These are phyloP conservation scores for Heliconius erato DNA, from an alignment of 2,888 invertebrate genomes.

Conservation along the genomic window DNA sequence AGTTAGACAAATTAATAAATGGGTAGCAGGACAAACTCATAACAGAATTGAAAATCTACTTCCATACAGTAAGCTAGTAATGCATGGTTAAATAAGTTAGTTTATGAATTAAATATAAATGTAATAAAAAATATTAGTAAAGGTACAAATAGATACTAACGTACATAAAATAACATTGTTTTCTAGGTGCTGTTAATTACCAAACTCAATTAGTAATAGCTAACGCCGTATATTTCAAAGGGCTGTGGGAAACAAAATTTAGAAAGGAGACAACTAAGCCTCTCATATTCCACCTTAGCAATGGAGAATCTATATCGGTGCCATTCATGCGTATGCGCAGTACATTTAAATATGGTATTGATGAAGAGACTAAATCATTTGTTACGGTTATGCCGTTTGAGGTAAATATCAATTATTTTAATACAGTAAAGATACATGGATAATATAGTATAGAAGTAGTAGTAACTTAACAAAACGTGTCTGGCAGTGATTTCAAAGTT, in stretches of 20 bases:
- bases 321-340: constrained; percentile 88
- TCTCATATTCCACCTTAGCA: constrained; percentile 83
- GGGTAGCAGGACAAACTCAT: constrained; percentile 89
- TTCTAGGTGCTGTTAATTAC: constrained; percentile 79
- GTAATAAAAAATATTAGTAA: not conserved
- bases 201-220: constrained; percentile 87
- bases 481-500: no score
- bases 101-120: not conserved
- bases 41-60: constrained; percentile 88
- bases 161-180: constrained; percentile 1
- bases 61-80: constrained; percentile 78
- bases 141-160: not conserved
- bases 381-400: constrained; percentile 88
- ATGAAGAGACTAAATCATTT: constrained; percentile 83
- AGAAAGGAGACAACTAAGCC: constrained; percentile 80
- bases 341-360: constrained; percentile 83
- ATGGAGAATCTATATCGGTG: constrained; percentile 72
- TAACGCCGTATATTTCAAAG: constrained; percentile 91
- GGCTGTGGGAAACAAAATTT: constrained; percentile 89
- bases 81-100: not conserved
- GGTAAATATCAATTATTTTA: constrained; percentile 68
- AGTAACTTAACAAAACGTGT: no score
- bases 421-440: no score
- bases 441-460: no score
- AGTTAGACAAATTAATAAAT: constrained; percentile 88